A percentile compares a stretch with the other conserved stretches of the same genome.
These are phyloP conservation scores for Protobothrops flavoviridis DNA, from an alignment of 2,113 vertebrate species.

Conservation along the genomic window DNA sequence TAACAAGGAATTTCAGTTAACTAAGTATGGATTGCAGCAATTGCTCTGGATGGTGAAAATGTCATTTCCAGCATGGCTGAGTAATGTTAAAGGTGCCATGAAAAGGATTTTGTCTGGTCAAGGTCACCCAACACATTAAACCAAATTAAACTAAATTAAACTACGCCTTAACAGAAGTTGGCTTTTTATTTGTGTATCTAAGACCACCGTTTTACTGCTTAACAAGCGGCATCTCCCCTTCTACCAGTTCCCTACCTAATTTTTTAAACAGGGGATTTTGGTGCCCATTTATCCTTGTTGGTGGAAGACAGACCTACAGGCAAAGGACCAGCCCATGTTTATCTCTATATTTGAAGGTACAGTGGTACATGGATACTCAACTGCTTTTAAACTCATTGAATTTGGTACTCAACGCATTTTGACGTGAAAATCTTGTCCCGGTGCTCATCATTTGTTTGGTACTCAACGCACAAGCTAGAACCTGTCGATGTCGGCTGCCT, in stretches of 20 bases:
- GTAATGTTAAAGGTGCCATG: not conserved
- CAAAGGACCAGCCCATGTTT: not conserved
- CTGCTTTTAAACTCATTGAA: too few relatives aligned
- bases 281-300: not conserved
- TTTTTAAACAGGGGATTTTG: not conserved
- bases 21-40: not conserved
- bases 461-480: too few relatives aligned
- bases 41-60: conserved; percentile 20
- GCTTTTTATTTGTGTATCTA: not conserved
- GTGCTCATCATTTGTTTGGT: too few relatives aligned
- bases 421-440: too few relatives aligned
- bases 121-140: not conserved
- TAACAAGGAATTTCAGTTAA: conserved; percentile 25
- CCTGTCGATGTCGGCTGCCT: too few relatives aligned
- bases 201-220: not conserved
- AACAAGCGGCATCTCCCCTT: not conserved
- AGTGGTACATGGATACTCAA: too few relatives aligned
- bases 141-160: not conserved
- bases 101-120: not conserved
- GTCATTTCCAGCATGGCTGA: not conserved
- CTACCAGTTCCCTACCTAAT: not conserved
- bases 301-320: not conserved
- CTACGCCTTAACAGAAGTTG: not conserved
- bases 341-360: not conserved
- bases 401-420: too few relatives aligned